These are phyloP conservation scores for Okamejei kenojei DNA, from an alignment of 2,797 vertebrate species.

Conservation along the genomic window DNA sequence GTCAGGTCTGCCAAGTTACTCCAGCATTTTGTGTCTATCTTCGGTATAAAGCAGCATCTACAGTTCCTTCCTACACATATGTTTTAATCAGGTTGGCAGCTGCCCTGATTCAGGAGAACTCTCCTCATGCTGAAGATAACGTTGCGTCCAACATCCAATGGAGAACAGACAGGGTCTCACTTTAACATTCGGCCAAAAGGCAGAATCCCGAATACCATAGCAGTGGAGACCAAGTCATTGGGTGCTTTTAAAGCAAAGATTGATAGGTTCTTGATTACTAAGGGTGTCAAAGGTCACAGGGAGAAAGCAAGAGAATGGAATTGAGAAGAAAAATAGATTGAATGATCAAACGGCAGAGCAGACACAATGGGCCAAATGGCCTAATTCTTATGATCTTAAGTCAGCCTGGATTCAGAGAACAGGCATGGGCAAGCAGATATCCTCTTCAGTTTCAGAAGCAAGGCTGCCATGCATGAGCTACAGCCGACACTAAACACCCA, in stretches of 20 bases:
- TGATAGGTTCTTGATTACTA: too few relatives aligned
- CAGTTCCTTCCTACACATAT: neutral
- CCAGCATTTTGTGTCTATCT: too few relatives aligned
- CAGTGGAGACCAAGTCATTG: too few relatives aligned
- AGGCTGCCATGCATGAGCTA: neutral
- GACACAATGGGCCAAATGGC: too few relatives aligned
- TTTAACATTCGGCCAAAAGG: neutral
- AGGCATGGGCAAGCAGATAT: neutral
- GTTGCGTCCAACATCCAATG: neutral
- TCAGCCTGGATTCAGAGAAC: neutral
- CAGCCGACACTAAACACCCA: neutral
- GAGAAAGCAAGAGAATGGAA: too few relatives aligned
- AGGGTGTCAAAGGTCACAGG: too few relatives aligned
- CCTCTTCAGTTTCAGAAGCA: neutral
- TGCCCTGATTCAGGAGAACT: neutral
- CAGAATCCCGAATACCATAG: neutral
- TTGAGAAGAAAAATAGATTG: too few relatives aligned
- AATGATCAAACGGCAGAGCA: too few relatives aligned
- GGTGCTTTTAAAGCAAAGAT: too few relatives aligned
- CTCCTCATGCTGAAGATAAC: neutral
- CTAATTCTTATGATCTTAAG: too few relatives aligned
- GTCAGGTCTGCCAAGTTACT: too few relatives aligned
- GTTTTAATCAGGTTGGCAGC: neutral
- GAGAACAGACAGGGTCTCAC: neutral
- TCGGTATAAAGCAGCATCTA: too few relatives aligned